Percentiles rank a stretch among this genome's conserved stretches.
Evolutionary conservation across 2,888 invertebrate genomes (phyloP).

Genomic region (Ichneumon xanthorius): DNA sequence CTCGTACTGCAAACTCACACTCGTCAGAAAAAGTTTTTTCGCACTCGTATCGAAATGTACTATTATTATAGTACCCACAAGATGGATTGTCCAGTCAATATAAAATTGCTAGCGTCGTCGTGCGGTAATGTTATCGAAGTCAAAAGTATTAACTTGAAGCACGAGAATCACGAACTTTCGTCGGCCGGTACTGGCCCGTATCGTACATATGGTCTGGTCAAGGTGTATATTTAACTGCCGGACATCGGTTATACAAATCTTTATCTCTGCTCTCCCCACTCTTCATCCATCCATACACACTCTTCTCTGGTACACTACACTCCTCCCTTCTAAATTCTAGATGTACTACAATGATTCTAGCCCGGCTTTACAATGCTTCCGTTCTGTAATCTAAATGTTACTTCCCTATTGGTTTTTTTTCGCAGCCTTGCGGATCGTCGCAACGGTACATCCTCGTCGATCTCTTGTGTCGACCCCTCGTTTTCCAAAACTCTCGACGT

Average conservation of each 20-base stretch:
- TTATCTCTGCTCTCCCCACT: too few species aligned
- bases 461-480: neutral
- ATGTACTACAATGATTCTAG: neutral
- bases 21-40: too few species aligned
- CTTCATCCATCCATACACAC: too few species aligned
- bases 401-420: neutral
- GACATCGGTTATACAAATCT: too few species aligned
- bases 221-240: too few species aligned
- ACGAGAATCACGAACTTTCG: neutral
- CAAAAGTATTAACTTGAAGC: neutral
- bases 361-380: neutral
- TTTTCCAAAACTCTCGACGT: neutral
- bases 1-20: too few species aligned
- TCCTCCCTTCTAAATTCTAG: slow-evolving; percentile 3
- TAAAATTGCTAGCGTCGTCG: neutral
- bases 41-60: too few species aligned
- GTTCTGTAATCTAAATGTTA: neutral
- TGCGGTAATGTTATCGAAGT: neutral
- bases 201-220: too few species aligned
- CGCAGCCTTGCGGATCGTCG: neutral
- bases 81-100: neutral
- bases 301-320: neutral
- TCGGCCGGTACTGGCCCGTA: neutral
- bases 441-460: neutral
- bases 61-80: neutral